Evolutionary conservation across 2,113 vertebrate genomes (phyloP), one percentile per base, ranked within the genome.

Genomic region (Daphoenositta chrysoptera): DNA sequence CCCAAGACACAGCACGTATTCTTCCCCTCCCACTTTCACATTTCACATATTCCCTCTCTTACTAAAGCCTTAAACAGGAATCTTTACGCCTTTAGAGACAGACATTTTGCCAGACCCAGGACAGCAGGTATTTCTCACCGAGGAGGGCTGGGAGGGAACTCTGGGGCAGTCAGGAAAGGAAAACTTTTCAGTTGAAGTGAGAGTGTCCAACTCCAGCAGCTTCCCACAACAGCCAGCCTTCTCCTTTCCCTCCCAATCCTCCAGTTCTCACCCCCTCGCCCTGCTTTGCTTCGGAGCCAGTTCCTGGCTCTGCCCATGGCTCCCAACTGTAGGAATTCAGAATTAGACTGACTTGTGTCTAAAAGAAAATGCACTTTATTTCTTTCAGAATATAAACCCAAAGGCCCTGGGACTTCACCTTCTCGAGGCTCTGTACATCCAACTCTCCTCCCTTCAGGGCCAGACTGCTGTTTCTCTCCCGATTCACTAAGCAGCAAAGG

Each of bases 21-120:
- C 26, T 44, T 89, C 31, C 30, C 47, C 26, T 86, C 60, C 56
- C 33, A 33, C 35, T 66, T 53, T 79, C 28, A 37, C 27, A 30
- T 81, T 57, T 56, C 54, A 81, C 1, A 1, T 27, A 66, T 47
- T 42, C 45, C 28, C 47, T 48, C 54, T 61, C 57, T 51, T 18
- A 71, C 30, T 16, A 60, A 84, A 75, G 54, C 57, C 40, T 22
- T 48, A 28, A 73, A 77, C 9, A 70, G 33, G 21, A 81, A 80
- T 39, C 9, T 86, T 53, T 24, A 20, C 0, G 0, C 44, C 45
- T 53, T 75, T n/a, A 91, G 17, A 89, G 37, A 47, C 0, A 12
- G 63, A 28, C 0, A 3, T 42, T 78, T 84, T 39, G 35, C 11
- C 51, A 84, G 35, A 48, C 37, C n/a, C 28, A 48, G 26, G 19